phyloP scores from a whole-genome alignment of 2,797 vertebrate genomes.

The Sphenodon punctatus region DNA sequence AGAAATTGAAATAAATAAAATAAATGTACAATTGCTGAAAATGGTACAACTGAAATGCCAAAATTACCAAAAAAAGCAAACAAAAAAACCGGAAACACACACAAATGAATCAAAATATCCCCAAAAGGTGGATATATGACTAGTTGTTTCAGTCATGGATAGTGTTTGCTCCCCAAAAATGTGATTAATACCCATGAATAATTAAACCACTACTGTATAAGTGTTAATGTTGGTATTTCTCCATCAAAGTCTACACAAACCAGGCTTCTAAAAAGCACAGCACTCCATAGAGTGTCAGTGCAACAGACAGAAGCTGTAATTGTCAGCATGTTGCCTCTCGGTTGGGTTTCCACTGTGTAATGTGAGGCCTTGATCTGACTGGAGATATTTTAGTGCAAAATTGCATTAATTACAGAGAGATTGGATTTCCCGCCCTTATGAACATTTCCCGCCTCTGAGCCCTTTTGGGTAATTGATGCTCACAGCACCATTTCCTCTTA shows the following conservation, averaged over 20 bases:
- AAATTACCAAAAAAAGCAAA: too few relatives aligned
- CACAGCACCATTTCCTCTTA: not conserved
- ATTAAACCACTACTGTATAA: too few relatives aligned
- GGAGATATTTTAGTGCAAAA: not conserved
- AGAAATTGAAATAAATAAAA: too few relatives aligned
- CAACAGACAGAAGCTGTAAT: not conserved
- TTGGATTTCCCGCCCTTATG: not conserved
- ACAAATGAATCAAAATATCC: too few relatives aligned
- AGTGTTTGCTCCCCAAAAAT: too few relatives aligned
- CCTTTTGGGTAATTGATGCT: not conserved
- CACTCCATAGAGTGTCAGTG: not conserved
- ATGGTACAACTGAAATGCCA: too few relatives aligned
- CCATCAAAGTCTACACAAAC: accelerated
- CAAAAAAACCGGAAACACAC: too few relatives aligned
- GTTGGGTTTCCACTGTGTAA: not conserved
- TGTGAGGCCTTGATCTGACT: not conserved
- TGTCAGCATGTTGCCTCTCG: not conserved
- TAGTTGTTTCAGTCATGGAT: too few relatives aligned
- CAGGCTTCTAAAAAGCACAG: accelerated
- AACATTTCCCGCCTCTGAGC: not conserved
- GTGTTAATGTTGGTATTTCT: accelerated
- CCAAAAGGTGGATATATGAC: too few relatives aligned
- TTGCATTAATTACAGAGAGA: not conserved
- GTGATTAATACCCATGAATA: too few relatives aligned
- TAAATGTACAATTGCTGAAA: too few relatives aligned